These are phyloP conservation scores for Cephus runcator DNA, from an alignment of 2,888 invertebrate genomes.

Conservation along the genomic window DNA sequence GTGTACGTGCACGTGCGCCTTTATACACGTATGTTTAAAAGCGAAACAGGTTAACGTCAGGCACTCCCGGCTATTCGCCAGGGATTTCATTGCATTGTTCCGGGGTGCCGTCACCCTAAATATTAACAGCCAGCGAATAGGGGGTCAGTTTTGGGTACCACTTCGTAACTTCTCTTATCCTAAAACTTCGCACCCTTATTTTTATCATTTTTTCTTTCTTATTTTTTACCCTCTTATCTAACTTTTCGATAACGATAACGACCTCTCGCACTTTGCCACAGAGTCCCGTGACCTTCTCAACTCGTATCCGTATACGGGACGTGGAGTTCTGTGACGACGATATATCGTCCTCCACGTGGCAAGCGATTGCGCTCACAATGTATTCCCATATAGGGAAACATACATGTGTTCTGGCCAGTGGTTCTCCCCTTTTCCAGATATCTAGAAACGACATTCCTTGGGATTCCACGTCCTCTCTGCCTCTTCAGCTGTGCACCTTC, in stretches of 20 bases:
- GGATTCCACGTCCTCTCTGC: not conserved
- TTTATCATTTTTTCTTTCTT: not conserved
- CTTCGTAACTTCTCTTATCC: conserved; percentile 8
- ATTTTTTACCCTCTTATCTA: not conserved
- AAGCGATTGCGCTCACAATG: conserved; percentile 42
- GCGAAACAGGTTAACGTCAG: conserved; percentile 32
- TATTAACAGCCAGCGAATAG: conserved; percentile 59
- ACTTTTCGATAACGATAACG: conserved; percentile 4
- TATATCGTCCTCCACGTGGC: conserved; percentile 9
- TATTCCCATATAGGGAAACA: conserved; percentile 50
- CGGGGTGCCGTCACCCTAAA: conserved; percentile 57
- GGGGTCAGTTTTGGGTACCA: conserved; percentile 51
- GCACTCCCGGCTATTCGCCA: conserved; percentile 36
- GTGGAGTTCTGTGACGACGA: not conserved
- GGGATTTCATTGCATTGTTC: conserved; percentile 47
- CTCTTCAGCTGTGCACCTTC: not conserved
- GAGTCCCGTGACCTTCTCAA: not conserved
- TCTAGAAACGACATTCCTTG: conserved; percentile 41
- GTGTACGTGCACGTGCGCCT: conserved; percentile 25
- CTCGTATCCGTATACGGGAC: conserved; percentile 2
- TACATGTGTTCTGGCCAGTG: conserved; percentile 55
- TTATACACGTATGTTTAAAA: not conserved
- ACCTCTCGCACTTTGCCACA: conserved; percentile 19
- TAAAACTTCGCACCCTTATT: conserved; percentile 37
- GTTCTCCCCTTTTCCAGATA: conserved; percentile 50